Conservation (phyloP, 2,888 invertebrate species). For the Dryobotodes eremita region DNA sequence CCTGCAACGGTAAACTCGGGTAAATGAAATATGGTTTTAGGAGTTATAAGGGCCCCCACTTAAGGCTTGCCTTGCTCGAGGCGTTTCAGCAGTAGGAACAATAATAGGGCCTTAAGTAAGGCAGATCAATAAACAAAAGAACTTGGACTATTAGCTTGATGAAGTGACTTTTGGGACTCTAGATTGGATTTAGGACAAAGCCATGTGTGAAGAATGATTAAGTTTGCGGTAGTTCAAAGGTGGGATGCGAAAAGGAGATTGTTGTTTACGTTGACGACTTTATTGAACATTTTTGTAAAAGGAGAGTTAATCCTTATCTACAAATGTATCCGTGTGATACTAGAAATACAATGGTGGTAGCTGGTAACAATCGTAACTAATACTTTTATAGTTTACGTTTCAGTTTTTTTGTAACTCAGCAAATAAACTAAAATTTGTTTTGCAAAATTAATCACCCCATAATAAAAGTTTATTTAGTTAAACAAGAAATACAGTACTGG, state of each 20-base stretch:
- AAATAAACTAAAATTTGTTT: too few species aligned
- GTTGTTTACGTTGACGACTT: slow-evolving; percentile 6
- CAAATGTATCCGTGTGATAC: not conserved
- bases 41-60: slow-evolving; percentile 66
- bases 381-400: not conserved
- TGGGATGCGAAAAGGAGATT: not conserved
- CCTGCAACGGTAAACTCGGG: slow-evolving; percentile 54
- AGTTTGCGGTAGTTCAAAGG: slow-evolving; percentile 1
- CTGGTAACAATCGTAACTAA: not conserved
- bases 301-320: not conserved
- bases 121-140: slow-evolving; percentile 65
- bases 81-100: slow-evolving; percentile 51
- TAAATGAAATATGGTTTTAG: slow-evolving; percentile 74
- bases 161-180: slow-evolving; percentile 39
- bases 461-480: not conserved
- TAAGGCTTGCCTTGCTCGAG: slow-evolving; percentile 48
- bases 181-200: slow-evolving; percentile 30
- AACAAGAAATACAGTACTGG: not conserved
- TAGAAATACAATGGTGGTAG: not conserved
- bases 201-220: slow-evolving; percentile 34
- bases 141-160: slow-evolving; percentile 55
- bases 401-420: not conserved
- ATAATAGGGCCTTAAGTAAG: slow-evolving; percentile 60
- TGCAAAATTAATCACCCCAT: not conserved
- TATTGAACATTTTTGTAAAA: not conserved